These are phyloP conservation scores for Clepsis dumicolana DNA, from an alignment of 2,888 invertebrate species.

Conservation along the genomic window DNA sequence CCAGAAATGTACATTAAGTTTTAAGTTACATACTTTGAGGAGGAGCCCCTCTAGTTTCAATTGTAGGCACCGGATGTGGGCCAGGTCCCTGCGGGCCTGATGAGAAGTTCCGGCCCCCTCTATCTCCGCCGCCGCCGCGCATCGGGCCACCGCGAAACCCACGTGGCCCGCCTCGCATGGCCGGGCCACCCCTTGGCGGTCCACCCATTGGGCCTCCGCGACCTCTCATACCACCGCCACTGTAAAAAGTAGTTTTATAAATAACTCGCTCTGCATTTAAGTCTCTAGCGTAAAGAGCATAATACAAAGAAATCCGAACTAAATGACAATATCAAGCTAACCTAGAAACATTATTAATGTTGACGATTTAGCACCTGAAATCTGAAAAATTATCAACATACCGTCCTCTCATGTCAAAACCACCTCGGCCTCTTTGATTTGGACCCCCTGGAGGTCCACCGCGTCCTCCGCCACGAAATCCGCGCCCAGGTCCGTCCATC, in stretches of 20 bases:
- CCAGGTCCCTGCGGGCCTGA: slow-evolving; percentile 81
- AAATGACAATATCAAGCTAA: not conserved
- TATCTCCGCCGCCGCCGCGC: slow-evolving; percentile 77
- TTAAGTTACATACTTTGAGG: slow-evolving; percentile 70
- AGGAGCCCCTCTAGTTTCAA: slow-evolving; percentile 76
- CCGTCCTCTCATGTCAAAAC: slow-evolving; percentile 82
- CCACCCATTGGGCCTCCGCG: slow-evolving; percentile 68
- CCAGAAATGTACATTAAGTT: not conserved
- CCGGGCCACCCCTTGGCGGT: slow-evolving; percentile 61
- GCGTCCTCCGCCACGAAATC: slow-evolving; percentile 78
- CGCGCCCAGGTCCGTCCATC: slow-evolving; percentile 73
- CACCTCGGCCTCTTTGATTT: slow-evolving; percentile 72
- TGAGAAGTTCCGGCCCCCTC: slow-evolving; percentile 76
- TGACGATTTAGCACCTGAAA: not conserved
- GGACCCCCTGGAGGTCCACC: slow-evolving; percentile 72
- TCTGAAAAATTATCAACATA: slow-evolving; percentile 50
- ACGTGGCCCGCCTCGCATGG: slow-evolving; percentile 73
- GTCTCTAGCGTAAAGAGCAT: not conserved
- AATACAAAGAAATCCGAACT: not conserved
- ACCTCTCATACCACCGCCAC: slow-evolving; percentile 78
- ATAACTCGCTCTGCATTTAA: not conserved
- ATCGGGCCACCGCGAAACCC: slow-evolving; percentile 78
- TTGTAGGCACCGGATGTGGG: slow-evolving; percentile 81
- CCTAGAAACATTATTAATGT: not conserved
- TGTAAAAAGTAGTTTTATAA: slow-evolving; percentile 46